Evolutionary conservation across 2,113 vertebrate species (phyloP).

Genomic region (Athene noctua): DNA sequence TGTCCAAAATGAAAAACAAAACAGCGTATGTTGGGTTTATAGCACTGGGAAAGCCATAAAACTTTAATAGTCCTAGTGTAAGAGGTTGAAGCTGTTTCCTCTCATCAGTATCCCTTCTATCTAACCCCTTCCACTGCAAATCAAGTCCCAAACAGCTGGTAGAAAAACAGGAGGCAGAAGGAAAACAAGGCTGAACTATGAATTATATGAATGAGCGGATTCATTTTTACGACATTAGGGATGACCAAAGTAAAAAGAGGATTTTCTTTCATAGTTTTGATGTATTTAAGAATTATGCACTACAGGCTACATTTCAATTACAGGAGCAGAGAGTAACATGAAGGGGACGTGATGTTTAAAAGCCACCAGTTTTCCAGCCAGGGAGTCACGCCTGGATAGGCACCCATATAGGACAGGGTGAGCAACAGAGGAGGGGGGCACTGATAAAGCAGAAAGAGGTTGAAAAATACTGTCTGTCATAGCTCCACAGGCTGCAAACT

Average conservation of each 20-base stretch:
- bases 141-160: background rate
- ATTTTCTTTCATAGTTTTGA: background rate
- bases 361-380: background rate
- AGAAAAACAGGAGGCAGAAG: conserved; percentile 1
- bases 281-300: background rate
- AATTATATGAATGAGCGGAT: background rate
- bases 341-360: background rate
- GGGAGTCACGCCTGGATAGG: background rate
- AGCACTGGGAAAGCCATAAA: conserved; percentile 2
- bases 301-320: background rate
- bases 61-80: background rate
- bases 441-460: background rate
- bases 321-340: background rate
- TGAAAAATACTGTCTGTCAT: background rate
- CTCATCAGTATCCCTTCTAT: background rate
- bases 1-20: conserved; percentile 57
- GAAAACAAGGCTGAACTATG: background rate
- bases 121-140: background rate
- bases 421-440: background rate
- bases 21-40: conserved; percentile 11
- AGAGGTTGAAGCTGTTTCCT: background rate
- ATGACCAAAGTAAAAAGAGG: background rate
- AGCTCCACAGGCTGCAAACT: background rate
- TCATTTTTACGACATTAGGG: background rate
- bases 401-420: background rate